Base-by-base conservation (phyloP, 2,797 vertebrate genomes). In the Phataginus tetradactyla region DNA sequence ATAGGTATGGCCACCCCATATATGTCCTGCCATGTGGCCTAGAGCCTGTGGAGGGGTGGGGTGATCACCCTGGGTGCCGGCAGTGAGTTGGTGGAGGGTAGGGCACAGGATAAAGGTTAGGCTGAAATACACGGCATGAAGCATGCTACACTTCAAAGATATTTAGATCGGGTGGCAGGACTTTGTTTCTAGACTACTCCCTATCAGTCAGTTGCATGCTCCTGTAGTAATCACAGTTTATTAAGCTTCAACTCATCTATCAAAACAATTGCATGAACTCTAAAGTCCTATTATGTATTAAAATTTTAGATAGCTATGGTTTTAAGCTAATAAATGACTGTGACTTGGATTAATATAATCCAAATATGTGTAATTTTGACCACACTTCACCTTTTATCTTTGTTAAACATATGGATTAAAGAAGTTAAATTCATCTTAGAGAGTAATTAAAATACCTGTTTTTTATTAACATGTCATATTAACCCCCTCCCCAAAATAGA, bases 251-350 rank as follows among this genome's bases (percentile, higher is more conserved):
- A 72, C 10, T 34, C 15, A 49, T 55, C 18, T 68, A 20, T 8
- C 13, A 51, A 81, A 59, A 83, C 55, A 77, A 78, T 74, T 72
- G 63, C 85, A 83, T 66, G 29, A 86, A 74, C 10, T 72, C 27
- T 55, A 59, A 79, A 29, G 3, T 42, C 11, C 8, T 4, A 49
- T 49, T 77, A 80, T 63, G 3, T 34, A 57, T 75, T 64, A 83
- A 91, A 72, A 86, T 49, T 91, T 45, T 85, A 75, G 34, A 53
- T 64, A 23, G 17, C 5, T 63, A 51, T 72, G 49, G 18, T 45
- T 87, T 32, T 86, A 86, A 34, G 20, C 83, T 84, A 90, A 69
- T 21, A 86, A 79, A n/a, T 39, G 37, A 80, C 21, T 84, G 20
- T 75, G 42, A 51, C 23, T 84, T 87, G 20, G 17, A n/a, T 61